Conservation (phyloP, 1,140 invertebrate genomes). For the Venturia canescens region DNA sequence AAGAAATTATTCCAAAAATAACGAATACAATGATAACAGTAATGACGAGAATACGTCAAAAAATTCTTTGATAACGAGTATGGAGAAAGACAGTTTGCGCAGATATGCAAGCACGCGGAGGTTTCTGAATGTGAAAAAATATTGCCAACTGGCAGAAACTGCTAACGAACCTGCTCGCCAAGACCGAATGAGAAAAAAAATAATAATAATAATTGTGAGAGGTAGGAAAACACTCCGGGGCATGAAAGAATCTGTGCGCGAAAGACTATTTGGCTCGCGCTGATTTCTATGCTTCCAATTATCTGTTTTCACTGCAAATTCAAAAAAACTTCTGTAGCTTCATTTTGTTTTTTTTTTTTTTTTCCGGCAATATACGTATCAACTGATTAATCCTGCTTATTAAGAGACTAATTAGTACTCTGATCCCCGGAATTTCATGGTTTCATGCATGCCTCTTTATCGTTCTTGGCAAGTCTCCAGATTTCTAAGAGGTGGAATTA, state of each 20-base stretch:
- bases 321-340: not conserved
- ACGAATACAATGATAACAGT: not conserved
- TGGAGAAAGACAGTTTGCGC: not conserved
- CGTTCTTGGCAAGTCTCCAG: not conserved
- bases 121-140: not conserved
- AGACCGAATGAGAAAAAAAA: not conserved
- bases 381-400: constrained; percentile 4
- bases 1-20: not conserved
- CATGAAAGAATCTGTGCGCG: not conserved
- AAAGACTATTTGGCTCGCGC: not conserved
- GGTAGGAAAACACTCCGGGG: constrained; percentile 4
- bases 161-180: not conserved
- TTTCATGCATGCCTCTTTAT: not conserved
- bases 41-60: not conserved
- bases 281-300: constrained; percentile 8
- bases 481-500: not conserved
- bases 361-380: not conserved
- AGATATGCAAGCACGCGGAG: not conserved
- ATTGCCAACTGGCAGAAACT: not conserved
- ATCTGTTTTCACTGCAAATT: not conserved
- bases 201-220: not conserved
- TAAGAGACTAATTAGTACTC: constrained; percentile 1
- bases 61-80: no score
- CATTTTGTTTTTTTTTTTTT: not conserved
- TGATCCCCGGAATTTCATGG: not conserved